Evolutionary conservation across 2,113 vertebrate genomes (phyloP), one percentile per base, ranked within the genome.

Genomic region (Leptodactylus fuscus): DNA sequence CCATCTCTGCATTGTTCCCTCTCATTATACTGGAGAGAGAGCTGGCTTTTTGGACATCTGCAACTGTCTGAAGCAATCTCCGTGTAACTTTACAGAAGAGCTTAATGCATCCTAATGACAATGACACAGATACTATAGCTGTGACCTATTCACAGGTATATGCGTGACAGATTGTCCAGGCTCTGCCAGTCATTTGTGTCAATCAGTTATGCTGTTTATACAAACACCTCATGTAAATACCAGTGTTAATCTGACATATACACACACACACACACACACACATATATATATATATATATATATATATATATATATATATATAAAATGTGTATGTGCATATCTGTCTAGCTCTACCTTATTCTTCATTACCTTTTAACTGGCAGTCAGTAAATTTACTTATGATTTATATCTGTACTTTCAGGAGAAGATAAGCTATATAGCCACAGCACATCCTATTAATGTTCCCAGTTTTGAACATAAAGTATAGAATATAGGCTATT

Each of bases 401-500:
- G 16, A 32, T 34, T 20, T 34, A 8, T 11, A 34, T 29, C 32
- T 5, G 9, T 67, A 34, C 32, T 34, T 3, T 67, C 29, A 20
- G 29, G 60, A 67, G 27, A 67, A 67, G 58, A 27, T 62, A 36
- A 67, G 34, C 29, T 29, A 34, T 18, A 32, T 8, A 6, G 29
- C 15, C 29, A 34, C 29, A 67, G 62, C 62, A 18, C 32, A 67
- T 67, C 16, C 4, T 36, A 34, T 67, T 67, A 34, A 67, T 34
- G 29, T 67, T 34, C 62, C 13, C 15, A 9, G 15, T 65, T n/a
- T 27, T 74, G 53, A 79, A 36, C 20, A 58, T 34, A 55, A 53
- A 36, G 29, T 10, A 53, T 58, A 32, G 51, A 58, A 58, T 79
- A 58, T 79, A 79, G 51, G 76, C 58, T 55, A 58, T 58, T 24